Conservation (phyloP, 2,888 invertebrate genomes). For the Rhimphoctona megacephalus region DNA sequence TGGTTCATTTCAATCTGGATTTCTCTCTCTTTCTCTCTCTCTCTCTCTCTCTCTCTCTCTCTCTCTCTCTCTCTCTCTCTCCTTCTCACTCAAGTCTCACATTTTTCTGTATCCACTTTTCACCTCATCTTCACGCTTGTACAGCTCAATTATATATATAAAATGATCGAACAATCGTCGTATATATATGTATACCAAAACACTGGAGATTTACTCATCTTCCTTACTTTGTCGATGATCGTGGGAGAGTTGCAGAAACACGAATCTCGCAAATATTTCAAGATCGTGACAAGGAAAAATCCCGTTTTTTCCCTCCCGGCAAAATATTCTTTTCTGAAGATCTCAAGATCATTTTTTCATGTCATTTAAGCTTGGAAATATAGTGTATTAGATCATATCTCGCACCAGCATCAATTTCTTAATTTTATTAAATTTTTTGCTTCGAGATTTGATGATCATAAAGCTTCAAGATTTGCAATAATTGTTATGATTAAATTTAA, state of each 20-base stretch:
- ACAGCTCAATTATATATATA: neutral
- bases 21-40: slow-evolving; percentile 9
- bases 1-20: slow-evolving; percentile 1
- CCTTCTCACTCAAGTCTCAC: neutral
- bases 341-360: slow-evolving; percentile 5
- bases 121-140: slow-evolving; percentile 48
- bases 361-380: neutral
- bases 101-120: slow-evolving; percentile 46
- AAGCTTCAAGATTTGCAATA: neutral
- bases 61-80: neutral
- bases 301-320: slow-evolving; percentile 35
- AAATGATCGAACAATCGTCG: neutral
- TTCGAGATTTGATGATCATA: too few relatives aligned
- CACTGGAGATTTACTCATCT: slow-evolving; percentile 39
- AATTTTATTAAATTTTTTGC: neutral
- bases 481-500: neutral
- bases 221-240: slow-evolving; percentile 68
- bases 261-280: slow-evolving; percentile 59
- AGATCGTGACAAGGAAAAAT: neutral
- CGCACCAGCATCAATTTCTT: neutral
- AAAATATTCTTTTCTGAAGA: neutral
- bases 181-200: slow-evolving; percentile 5
- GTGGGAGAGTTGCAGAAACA: slow-evolving; percentile 78
- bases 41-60: neutral
- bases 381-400: neutral